Conservation (phyloP, 1,140 invertebrate species). For the Polypedilum pembai region DNA sequence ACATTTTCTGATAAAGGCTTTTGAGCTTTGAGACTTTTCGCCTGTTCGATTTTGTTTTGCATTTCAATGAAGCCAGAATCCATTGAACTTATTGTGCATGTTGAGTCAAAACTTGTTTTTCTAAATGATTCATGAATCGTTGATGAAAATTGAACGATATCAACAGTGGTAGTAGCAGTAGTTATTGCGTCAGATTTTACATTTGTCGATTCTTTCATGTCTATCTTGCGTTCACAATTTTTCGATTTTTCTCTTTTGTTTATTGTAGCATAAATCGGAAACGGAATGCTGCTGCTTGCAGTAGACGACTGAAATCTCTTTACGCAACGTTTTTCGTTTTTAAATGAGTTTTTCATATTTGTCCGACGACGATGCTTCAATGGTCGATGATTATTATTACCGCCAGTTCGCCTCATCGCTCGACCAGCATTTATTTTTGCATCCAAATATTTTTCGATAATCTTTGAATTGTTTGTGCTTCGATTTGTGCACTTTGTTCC, state of each 20-base stretch:
- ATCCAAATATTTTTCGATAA: conserved; percentile 25
- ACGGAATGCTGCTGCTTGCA: not conserved
- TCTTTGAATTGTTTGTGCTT: conserved; percentile 31
- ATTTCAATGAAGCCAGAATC: conserved; percentile 44
- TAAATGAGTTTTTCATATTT: not conserved
- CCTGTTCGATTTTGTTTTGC: conserved; percentile 34
- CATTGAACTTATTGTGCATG: conserved; percentile 43
- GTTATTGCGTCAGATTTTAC: not conserved
- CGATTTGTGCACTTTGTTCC: not conserved
- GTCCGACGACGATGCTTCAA: not conserved
- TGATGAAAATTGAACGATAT: not conserved
- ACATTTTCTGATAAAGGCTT: not conserved
- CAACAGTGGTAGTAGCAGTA: not conserved
- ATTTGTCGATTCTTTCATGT: conserved; percentile 16
- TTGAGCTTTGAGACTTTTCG: conserved; percentile 12
- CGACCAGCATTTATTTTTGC: not conserved
- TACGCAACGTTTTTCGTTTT: not conserved
- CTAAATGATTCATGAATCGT: conserved; percentile 39
- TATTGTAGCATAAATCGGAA: conserved; percentile 20
- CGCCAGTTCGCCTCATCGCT: not conserved
- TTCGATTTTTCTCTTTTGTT: not conserved
- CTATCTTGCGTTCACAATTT: not conserved
- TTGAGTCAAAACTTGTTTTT: conserved; percentile 43
- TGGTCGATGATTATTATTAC: not conserved
- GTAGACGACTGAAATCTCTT: not conserved